Conservation (phyloP, 2,888 invertebrate species). For the Hoplodrina ambigua region DNA sequence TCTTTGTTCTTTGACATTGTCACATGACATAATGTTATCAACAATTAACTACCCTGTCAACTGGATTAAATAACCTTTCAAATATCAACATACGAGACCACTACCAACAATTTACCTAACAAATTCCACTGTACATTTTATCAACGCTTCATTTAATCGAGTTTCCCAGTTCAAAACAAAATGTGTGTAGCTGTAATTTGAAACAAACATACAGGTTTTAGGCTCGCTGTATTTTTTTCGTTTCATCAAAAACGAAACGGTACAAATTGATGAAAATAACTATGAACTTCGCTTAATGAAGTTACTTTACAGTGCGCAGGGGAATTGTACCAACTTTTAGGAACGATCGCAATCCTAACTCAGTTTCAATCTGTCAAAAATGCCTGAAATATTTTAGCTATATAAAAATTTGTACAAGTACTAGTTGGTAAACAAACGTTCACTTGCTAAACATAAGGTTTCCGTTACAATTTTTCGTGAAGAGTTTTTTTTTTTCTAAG, state of each 20-base stretch:
- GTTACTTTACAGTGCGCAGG: not conserved
- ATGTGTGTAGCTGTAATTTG: constrained; percentile 34
- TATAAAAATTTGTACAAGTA: too few relatives aligned
- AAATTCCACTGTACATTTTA: constrained; percentile 36
- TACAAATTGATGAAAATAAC: constrained; percentile 18
- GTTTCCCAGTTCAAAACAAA: constrained; percentile 46
- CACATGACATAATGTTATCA: not conserved
- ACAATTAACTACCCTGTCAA: not conserved
- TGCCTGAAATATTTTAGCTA: too few relatives aligned
- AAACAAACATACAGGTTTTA: constrained; percentile 23
- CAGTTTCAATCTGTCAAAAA: too few relatives aligned
- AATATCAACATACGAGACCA: constrained; percentile 18
- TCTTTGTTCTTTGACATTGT: too few relatives aligned
- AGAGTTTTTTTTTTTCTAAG: too few relatives aligned
- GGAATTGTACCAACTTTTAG: too few relatives aligned
- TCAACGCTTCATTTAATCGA: constrained; percentile 48
- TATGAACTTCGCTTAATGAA: constrained; percentile 6
- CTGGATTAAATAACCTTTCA: constrained; percentile 13
- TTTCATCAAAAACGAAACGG: constrained; percentile 14
- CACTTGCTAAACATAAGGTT: too few relatives aligned
- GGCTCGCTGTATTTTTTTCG: constrained; percentile 13
- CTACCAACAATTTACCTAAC: constrained; percentile 36
- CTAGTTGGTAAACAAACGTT: too few relatives aligned
- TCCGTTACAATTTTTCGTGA: too few relatives aligned
- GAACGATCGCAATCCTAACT: too few relatives aligned